These are phyloP conservation scores for Chlamydotis undulata DNA, from an alignment of 2,113 vertebrate species.

Conservation along the genomic window DNA sequence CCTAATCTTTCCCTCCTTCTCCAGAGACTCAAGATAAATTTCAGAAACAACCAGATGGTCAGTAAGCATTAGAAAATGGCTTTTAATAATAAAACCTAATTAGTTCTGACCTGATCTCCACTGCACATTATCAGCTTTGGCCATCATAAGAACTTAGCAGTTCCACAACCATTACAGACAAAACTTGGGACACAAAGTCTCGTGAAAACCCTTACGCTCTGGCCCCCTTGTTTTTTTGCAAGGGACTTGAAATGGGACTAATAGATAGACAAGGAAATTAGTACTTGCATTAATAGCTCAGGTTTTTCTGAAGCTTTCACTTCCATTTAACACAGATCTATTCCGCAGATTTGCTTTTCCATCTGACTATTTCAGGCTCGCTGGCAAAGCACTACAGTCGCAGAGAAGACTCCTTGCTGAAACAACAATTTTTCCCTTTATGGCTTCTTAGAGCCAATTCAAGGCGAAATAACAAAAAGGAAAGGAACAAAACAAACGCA, in stretches of 20 bases:
- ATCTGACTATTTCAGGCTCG: background rate
- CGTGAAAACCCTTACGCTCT: background rate
- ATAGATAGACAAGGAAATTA: background rate
- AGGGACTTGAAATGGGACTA: background rate
- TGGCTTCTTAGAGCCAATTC: background rate
- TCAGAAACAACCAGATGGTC: conserved; percentile 18
- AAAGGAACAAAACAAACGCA: conserved; percentile 61
- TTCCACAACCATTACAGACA: background rate
- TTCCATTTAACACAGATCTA: background rate
- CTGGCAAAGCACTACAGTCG: background rate
- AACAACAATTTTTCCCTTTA: background rate
- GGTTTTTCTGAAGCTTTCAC: background rate
- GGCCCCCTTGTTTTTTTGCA: background rate
- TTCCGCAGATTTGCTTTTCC: background rate
- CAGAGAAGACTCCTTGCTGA: background rate
- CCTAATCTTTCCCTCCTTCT: background rate
- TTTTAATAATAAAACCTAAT: conserved; percentile 23
- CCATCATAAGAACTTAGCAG: background rate
- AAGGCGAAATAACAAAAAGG: background rate
- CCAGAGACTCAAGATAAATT: background rate
- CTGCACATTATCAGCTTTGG: conserved; percentile 11
- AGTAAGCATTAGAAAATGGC: background rate
- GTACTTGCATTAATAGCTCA: background rate
- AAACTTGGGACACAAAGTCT: background rate
- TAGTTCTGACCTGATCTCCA: conserved; percentile 19